Base-by-base conservation (phyloP, 2,888 invertebrate genomes). In the Neoitamus cyanurus region DNA sequence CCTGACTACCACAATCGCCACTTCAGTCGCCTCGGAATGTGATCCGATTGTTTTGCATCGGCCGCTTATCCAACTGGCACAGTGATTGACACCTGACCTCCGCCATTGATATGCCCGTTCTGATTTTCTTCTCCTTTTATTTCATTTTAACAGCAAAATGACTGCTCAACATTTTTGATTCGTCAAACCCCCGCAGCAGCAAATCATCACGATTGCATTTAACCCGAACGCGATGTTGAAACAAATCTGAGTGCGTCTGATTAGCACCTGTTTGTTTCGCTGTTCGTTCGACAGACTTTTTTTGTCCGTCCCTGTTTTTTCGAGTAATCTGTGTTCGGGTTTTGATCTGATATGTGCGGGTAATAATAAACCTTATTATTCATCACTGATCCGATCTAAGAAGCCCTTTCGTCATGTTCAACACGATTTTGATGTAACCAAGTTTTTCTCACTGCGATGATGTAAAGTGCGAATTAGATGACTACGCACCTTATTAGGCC, bases 1-100 rank as follows among this genome's bases (percentile, higher is more conserved):
- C n/a, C n/a, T n/a, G n/a, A n/a, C n/a, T n/a, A n/a, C n/a, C n/a
- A n/a, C n/a, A n/a, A n/a, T n/a, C n/a, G n/a, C 34, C 34, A 34
- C 34, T 34, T 3, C 15, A 15, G 48, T 7, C 2, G 15, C 1
- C 20, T 11, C 4, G 72, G 72, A 72, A 75, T 75, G 75, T n/a
- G 73, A 36, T 25, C 20, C 9, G 73, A 36, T 73, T 37, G 73
- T 73, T 31, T 73, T 73, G 36, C 36, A 31, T 11, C 13, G n/a
- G 2, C 70, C 34, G 7, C 13, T 3, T 58, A n/a, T 31, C 20
- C 6, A 15, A n/a, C 73, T 34, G 9, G 37, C 20, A n/a, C 4
- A 36, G 73, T 75, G 75, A 75, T 75, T 75, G 75, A 75, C 75
- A 75, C 42, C 42, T 75, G 75, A 75, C 37, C 75, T 75, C 58